Evolutionary conservation across 2,888 invertebrate species (phyloP).

Genomic region (Sphaeridia pumilis): DNA sequence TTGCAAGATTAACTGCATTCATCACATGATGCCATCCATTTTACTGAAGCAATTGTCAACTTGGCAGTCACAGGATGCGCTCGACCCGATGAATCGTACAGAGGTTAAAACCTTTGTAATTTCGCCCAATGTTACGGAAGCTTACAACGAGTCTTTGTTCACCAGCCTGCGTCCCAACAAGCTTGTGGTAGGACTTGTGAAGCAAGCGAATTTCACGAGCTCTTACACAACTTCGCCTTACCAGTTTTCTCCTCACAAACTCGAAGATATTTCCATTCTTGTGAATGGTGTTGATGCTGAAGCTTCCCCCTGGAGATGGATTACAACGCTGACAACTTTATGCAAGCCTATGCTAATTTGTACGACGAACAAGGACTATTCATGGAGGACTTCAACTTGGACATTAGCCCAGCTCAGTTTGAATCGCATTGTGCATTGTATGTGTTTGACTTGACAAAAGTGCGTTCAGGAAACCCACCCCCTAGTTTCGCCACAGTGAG

Average conservation of each 20-base stretch:
- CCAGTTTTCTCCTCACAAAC: neutral
- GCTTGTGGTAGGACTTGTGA: neutral
- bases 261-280: neutral
- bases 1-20: neutral
- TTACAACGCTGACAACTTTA: neutral
- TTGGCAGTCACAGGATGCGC: neutral
- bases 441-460: neutral
- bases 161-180: neutral
- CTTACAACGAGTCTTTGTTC: neutral
- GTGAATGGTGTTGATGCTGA: neutral
- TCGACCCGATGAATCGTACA: neutral
- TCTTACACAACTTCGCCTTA: neutral
- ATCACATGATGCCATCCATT: neutral
- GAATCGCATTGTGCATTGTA: neutral
- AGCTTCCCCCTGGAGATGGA: neutral
- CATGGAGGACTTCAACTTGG: neutral
- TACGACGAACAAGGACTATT: neutral
- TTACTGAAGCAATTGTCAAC: neutral
- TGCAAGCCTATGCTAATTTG: neutral
- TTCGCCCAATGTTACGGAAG: neutral
- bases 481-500: neutral
- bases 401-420: neutral
- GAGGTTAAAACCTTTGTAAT: neutral
- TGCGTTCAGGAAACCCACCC: too few relatives aligned
- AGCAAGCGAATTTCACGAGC: neutral